A percentile compares a stretch with the other conserved stretches of the same genome.
These are phyloP conservation scores for Crotalus tigris DNA, from an alignment of 2,113 vertebrate species.

Conservation along the genomic window DNA sequence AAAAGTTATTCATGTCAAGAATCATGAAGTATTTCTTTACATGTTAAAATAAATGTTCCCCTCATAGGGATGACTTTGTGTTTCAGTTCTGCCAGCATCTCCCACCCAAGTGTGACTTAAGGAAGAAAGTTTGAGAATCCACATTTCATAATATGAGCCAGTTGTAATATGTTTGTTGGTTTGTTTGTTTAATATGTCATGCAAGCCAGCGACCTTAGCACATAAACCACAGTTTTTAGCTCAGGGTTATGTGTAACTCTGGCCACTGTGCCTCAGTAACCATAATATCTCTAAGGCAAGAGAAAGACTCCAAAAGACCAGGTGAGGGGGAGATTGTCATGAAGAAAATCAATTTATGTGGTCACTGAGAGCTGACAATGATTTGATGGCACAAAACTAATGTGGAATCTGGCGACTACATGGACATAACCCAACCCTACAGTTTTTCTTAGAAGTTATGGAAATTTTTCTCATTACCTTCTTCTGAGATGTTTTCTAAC, in stretches of 20 bases:
- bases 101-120: neutral
- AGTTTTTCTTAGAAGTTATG: neutral
- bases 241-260: neutral
- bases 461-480: neutral
- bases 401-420: neutral
- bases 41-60: neutral
- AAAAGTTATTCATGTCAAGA: neutral
- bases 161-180: neutral
- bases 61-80: neutral
- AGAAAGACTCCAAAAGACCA: neutral
- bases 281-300: neutral
- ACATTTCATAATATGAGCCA: neutral
- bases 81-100: neutral
- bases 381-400: neutral
- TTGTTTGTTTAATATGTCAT: neutral
- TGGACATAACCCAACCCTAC: neutral
- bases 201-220: neutral
- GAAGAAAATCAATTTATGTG: neutral
- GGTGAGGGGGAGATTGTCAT: neutral
- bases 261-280: neutral
- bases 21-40: neutral
- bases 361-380: neutral
- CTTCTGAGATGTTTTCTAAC: neutral
- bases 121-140: neutral
- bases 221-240: neutral